phyloP scores from a whole-genome alignment of 2,797 vertebrate species.

The Sebastes cheni region DNA sequence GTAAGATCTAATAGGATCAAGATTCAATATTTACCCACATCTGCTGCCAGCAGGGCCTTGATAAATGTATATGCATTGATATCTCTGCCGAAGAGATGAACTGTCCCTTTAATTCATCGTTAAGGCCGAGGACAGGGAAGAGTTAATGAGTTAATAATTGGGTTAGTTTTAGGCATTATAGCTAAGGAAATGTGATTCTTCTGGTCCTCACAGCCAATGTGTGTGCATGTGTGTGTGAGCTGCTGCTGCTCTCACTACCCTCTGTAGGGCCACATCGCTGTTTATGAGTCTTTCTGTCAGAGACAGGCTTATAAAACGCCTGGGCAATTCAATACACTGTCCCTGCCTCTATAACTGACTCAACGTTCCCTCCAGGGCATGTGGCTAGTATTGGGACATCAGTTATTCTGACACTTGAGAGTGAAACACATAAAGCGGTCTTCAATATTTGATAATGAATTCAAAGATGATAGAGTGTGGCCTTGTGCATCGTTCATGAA shows the following conservation, averaged over 20 bases:
- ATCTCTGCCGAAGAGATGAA: constrained; percentile 22
- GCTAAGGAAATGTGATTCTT: constrained; percentile 2
- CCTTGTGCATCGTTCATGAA: constrained; percentile 55
- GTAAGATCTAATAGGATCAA: constrained; percentile 42
- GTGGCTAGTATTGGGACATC: constrained; percentile 71
- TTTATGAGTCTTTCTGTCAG: constrained; percentile 75
- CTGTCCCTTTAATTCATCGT: constrained; percentile 14
- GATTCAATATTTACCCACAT: constrained; percentile 43
- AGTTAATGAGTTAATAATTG: constrained; percentile 5
- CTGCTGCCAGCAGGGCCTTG: constrained; percentile 38
- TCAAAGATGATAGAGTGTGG: constrained; percentile 65
- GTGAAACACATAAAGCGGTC: constrained; percentile 71
- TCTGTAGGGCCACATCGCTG: constrained; percentile 49
- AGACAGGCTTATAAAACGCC: constrained; percentile 70
- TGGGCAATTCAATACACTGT: constrained; percentile 69
- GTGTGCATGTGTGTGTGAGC: constrained; percentile 9
- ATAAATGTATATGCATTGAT: constrained; percentile 46
- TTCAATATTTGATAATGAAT: constrained; percentile 77
- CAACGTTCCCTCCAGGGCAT: constrained; percentile 58
- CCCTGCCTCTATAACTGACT: constrained; percentile 67
- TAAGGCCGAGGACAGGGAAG: neutral
- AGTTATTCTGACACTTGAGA: constrained; percentile 71
- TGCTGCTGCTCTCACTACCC: constrained; percentile 32
- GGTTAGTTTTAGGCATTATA: constrained; percentile 17
- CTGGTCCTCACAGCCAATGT: neutral